Evolutionary conservation across 35 echinoderm and acorn worm genomes (phyloP).

Genomic region (Eucidaris tribuloides): DNA sequence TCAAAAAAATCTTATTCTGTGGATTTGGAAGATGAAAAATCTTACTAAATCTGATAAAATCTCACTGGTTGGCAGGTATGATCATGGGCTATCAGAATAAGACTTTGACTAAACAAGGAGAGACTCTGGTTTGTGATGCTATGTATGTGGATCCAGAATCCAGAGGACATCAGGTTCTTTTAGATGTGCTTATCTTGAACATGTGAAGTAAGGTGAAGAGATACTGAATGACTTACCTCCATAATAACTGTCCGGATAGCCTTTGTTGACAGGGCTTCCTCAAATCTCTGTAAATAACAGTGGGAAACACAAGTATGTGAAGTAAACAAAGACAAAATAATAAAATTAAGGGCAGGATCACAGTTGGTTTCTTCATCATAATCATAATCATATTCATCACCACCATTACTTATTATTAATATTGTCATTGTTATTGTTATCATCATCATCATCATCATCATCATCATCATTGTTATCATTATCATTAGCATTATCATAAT

Average conservation of each 20-base stretch:
- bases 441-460: not conserved
- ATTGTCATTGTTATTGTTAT: not conserved
- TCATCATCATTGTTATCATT: no score
- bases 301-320: not conserved
- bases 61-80: no score
- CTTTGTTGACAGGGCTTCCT: slow-evolving; percentile 57
- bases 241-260: slow-evolving; percentile 81
- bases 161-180: not conserved
- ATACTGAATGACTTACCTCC: slow-evolving; percentile 57
- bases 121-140: not conserved
- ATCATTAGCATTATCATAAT: no score
- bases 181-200: not conserved
- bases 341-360: not conserved
- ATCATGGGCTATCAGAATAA: not conserved
- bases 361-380: not conserved
- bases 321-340: not conserved
- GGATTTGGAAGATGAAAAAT: no score
- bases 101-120: not conserved
- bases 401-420: not conserved
- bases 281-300: slow-evolving; percentile 65
- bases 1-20: no score
- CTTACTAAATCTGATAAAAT: no score
- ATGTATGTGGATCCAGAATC: not conserved
- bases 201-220: not conserved
- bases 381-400: not conserved